Conservation (phyloP, 92 coral and sea anemone genomes). For the Paragorgia papillata region DNA sequence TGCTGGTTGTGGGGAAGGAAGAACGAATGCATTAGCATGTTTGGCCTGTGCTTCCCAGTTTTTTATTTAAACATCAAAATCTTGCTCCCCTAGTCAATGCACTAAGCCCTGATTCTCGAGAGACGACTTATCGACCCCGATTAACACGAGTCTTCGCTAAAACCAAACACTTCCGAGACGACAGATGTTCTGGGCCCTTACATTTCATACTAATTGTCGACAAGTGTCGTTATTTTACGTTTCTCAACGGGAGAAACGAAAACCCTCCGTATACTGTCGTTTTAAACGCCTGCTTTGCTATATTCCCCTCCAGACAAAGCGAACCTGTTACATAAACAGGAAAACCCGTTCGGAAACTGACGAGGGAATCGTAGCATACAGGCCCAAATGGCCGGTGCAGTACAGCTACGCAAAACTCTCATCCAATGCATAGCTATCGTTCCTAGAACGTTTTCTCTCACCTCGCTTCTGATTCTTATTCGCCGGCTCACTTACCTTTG, state of each 20-base stretch:
- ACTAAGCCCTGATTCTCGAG: background rate
- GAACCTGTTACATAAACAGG: too few relatives aligned
- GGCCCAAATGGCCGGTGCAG: constrained; percentile 26
- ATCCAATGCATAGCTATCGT: constrained; percentile 37
- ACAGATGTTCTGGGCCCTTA: constrained; percentile 36
- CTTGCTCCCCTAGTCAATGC: background rate
- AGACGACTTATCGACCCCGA: constrained; percentile 1
- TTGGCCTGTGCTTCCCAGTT: constrained; percentile 23
- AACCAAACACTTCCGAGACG: constrained; percentile 36
- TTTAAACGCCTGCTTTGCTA: too few relatives aligned
- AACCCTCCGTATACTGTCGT: too few relatives aligned
- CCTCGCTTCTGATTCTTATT: constrained; percentile 31
- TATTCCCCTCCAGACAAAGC: too few relatives aligned
- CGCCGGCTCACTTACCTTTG: constrained; percentile 23
- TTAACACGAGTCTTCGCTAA: constrained; percentile 12
- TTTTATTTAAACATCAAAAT: constrained; percentile 8
- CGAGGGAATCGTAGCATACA: background rate
- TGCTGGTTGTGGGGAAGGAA: constrained; percentile 30
- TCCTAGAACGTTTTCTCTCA: constrained; percentile 18
- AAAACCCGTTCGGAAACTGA: background rate
- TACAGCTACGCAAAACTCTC: constrained; percentile 9
- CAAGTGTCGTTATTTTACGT: constrained; percentile 25
- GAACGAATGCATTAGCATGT: background rate
- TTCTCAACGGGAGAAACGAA: constrained; percentile 20
- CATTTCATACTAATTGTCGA: constrained; percentile 20